Evolutionary conservation across 2,888 invertebrate species (phyloP).

Genomic region (Pterostichus niger): DNA sequence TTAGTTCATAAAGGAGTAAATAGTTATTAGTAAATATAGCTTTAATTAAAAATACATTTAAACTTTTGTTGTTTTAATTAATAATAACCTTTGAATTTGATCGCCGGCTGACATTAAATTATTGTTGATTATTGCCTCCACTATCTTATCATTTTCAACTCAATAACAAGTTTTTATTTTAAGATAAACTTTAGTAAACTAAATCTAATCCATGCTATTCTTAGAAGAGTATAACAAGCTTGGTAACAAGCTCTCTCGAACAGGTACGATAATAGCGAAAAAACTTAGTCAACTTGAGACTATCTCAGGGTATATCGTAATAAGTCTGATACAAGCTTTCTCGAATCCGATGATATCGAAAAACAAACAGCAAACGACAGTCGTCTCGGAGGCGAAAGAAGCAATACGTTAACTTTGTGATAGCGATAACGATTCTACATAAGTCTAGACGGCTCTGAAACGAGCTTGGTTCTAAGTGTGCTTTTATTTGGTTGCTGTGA

Average conservation of each 20-base stretch:
- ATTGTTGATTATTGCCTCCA: too few species aligned
- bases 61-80: too few species aligned
- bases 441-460: slow-evolving; percentile 52
- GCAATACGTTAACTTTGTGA: slow-evolving; percentile 59
- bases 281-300: neutral
- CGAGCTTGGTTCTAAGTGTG: neutral
- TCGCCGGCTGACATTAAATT: too few species aligned
- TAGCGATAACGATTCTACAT: slow-evolving; percentile 51
- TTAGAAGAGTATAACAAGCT: neutral
- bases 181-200: neutral
- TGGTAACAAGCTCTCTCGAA: too few species aligned
- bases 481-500: slow-evolving; percentile 37
- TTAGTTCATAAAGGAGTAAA: too few species aligned
- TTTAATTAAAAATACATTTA: too few species aligned
- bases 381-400: slow-evolving; percentile 39
- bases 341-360: slow-evolving; percentile 41
- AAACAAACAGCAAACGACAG: slow-evolving; percentile 57
- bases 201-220: neutral
- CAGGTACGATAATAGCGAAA: neutral
- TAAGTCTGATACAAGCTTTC: slow-evolving; percentile 5
- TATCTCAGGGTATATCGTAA: neutral
- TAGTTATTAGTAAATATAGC: too few species aligned
- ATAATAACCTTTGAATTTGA: too few species aligned
- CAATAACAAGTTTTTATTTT: neutral
- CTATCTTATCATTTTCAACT: too few species aligned